Evolutionary conservation across 2,888 invertebrate genomes (phyloP).

Genomic region (Periphyllus acericola): DNA sequence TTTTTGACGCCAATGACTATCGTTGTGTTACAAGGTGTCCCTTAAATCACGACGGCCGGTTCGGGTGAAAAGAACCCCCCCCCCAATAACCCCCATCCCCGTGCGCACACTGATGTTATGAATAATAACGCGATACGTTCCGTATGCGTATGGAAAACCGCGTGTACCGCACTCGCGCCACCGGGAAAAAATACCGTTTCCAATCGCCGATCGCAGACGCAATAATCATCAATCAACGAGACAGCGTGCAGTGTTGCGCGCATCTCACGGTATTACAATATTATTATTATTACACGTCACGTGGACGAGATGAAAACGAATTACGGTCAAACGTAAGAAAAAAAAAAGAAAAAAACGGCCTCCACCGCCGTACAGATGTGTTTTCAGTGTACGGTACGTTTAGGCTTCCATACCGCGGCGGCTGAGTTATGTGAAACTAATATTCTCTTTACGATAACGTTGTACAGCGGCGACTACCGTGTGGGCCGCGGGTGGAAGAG

Average conservation of each 20-base stretch:
- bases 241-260: not conserved
- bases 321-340: not conserved
- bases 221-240: slow-evolving; percentile 59
- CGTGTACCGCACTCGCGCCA: not conserved
- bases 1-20: not conserved
- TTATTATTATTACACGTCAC: too few relatives aligned
- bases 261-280: not conserved
- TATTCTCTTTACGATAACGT: slow-evolving; percentile 1
- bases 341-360: too few relatives aligned
- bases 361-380: slow-evolving; percentile 13
- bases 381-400: slow-evolving; percentile 4
- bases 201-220: slow-evolving; percentile 48
- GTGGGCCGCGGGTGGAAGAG: not conserved
- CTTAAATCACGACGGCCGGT: slow-evolving; percentile 12
- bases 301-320: slow-evolving; percentile 38
- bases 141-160: not conserved
- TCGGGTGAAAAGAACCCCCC: not conserved
- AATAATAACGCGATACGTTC: not conserved
- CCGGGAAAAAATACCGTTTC: slow-evolving; percentile 19
- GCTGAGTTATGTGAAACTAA: slow-evolving; percentile 39
- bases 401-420: not conserved
- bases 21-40: not conserved
- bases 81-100: not conserved
- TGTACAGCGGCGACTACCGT: slow-evolving; percentile 1
- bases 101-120: not conserved